Conservation (phyloP, 2,797 vertebrate species). For the Cyclopterus lumpus region DNA sequence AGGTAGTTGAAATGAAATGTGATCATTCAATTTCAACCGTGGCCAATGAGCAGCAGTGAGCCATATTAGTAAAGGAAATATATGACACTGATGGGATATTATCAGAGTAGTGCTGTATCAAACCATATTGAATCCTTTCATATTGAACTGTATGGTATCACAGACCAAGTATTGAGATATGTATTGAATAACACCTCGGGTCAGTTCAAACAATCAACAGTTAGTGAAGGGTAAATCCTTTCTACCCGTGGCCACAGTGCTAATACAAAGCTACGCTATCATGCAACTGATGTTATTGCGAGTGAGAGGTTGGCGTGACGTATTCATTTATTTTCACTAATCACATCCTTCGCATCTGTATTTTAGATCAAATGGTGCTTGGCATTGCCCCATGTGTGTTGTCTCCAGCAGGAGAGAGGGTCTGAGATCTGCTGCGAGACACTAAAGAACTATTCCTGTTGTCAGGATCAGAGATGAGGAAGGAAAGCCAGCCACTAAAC, state of each 20-base stretch:
- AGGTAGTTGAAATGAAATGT: too few species aligned
- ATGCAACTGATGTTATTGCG: slow-evolving; percentile 24
- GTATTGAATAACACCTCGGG: neutral
- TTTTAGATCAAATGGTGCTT: slow-evolving; percentile 26
- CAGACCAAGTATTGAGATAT: too few species aligned
- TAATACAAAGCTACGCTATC: neutral
- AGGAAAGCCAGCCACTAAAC: slow-evolving; percentile 9
- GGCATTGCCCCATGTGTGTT: neutral
- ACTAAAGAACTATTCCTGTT: too few species aligned
- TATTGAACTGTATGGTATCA: too few species aligned
- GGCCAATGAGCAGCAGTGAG: too few species aligned
- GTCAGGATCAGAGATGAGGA: too few species aligned
- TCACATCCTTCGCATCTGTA: too few species aligned
- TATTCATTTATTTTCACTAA: slow-evolving; percentile 7
- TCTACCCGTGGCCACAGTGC: slow-evolving; percentile 6
- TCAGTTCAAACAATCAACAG: neutral
- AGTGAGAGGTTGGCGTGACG: slow-evolving; percentile 25
- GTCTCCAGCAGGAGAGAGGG: neutral
- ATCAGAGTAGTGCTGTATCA: too few species aligned
- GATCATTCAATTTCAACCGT: too few species aligned
- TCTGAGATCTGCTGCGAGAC: neutral
- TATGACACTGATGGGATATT: too few species aligned
- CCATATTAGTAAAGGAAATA: too few species aligned
- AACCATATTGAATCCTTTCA: too few species aligned
- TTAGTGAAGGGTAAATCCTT: slow-evolving; percentile 19